Percentiles rank a stretch among this genome's conserved stretches.
Evolutionary conservation across 2,113 vertebrate species (phyloP).

Genomic region (Pedetes capensis): DNA sequence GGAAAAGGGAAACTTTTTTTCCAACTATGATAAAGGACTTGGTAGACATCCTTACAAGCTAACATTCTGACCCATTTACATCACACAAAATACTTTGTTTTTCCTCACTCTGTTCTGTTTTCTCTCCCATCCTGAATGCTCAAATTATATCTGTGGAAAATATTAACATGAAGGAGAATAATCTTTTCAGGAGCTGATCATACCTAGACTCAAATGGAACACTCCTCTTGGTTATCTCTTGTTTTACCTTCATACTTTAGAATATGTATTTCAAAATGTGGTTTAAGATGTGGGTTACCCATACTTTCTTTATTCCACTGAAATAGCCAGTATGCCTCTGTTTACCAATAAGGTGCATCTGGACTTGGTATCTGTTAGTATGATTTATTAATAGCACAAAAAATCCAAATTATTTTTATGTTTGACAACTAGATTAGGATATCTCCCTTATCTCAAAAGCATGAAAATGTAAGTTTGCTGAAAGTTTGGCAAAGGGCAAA

Average conservation of each 20-base stretch:
- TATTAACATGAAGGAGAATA: neutral
- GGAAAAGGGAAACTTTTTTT: conserved; percentile 50
- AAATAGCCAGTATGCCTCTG: neutral
- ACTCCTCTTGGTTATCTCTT: neutral
- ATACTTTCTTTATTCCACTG: neutral
- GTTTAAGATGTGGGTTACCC: neutral
- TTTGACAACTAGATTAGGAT: neutral
- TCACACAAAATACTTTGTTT: neutral
- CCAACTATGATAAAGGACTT: conserved; percentile 45
- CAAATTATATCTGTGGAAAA: neutral
- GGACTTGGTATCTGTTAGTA: neutral
- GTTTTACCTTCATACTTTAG: neutral
- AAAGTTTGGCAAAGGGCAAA: conserved; percentile 2
- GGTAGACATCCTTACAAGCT: neutral
- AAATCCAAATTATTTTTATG: neutral
- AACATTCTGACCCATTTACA: conserved; percentile 11
- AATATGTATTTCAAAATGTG: conserved; percentile 24
- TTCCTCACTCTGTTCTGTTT: neutral
- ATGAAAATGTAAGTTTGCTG: neutral
- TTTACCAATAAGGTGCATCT: neutral
- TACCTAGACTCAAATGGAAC: neutral
- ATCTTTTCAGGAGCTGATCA: neutral
- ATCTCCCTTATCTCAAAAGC: neutral
- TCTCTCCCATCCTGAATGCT: neutral
- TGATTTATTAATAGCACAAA: neutral